Base-by-base conservation (phyloP, 1,140 invertebrate species). In the Drosophila virilis region DNA sequence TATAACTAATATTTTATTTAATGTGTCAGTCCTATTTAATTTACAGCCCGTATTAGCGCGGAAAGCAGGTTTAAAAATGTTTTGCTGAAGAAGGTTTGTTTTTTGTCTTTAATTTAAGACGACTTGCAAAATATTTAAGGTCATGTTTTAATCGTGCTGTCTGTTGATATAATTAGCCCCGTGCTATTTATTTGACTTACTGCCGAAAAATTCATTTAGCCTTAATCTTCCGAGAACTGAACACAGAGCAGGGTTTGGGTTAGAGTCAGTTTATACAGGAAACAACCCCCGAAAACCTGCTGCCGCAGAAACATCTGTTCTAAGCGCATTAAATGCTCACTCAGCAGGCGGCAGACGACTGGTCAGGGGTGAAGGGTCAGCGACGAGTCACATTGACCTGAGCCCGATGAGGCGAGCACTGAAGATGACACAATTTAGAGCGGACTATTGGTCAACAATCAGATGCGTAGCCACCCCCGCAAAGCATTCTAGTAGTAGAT, bases 381-480 rank as follows among this genome's bases (percentile, higher is more conserved):
- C 32, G 50, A 35, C 48, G 70, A 55, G 68, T 45, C 64, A 64
- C 58, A 62, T 67, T 64, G 58, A 74, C 58, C 68, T 83, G 79
- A 78, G 60, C 65, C 74, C 72, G 48, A 69, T 77, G 64, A 40
- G 61, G 17, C 50, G 45, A 6, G 12, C 74, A 55, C 69, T 60
- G 55, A 89, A 80, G 84, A 88, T 86, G 83, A 88, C 79, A 86
- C 83, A 74, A 76, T 74, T 66, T 68, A 13, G 54, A 62, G 38
- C 22, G 69, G 42, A 46, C 64, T 52, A 59, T 51, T 62, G 70
- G 58, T 59, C 58, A 65, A 37, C 68, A 71, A 61, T 69, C 71
- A 55, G 38, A 46, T 43, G 57, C 32, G 13, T 38, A 37, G 1
- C 46, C 50, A 45, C 28, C 46, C 61, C 38, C 17, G 22, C 8